phyloP scores from a whole-genome alignment of 2,113 vertebrate species.

The Amphilophus citrinellus region DNA sequence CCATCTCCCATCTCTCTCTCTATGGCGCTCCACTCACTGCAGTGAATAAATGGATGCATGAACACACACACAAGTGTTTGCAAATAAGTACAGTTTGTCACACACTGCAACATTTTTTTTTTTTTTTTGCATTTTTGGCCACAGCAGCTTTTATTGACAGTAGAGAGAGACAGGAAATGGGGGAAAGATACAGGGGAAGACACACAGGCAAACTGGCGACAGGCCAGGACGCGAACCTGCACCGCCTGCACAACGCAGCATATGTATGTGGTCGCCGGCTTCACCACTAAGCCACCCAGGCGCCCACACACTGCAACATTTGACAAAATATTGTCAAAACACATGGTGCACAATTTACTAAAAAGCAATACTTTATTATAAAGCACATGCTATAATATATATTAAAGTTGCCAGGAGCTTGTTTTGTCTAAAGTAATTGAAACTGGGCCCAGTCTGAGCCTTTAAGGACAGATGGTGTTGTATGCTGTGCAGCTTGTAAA shows the following conservation, averaged over 20 bases:
- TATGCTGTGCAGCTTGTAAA: not conserved
- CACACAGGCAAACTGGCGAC: no score
- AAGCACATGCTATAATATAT: not conserved
- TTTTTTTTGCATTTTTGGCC: no score
- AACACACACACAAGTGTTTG: not conserved
- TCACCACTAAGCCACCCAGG: no score
- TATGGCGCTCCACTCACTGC: constrained; percentile 96
- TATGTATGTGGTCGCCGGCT: no score
- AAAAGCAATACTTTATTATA: not conserved
- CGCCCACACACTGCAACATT: no score
- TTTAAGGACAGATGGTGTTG: not conserved
- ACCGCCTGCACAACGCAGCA: no score
- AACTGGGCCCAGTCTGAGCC: not conserved
- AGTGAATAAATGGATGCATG: not conserved
- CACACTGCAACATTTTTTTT: no score
- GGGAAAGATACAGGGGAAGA: no score
- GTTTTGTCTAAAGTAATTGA: not conserved
- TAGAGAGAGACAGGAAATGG: no score
- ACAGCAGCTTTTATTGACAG: no score
- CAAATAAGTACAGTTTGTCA: not conserved
- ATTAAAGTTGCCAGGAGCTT: not conserved
- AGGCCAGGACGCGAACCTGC: no score
- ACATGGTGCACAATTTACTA: not conserved
- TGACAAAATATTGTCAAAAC: not conserved
- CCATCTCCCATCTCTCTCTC: constrained; percentile 97